Evolutionary conservation across 1,140 invertebrate species (phyloP), one percentile per base, ranked within the genome.

Genomic region (Drosophila hydei): DNA sequence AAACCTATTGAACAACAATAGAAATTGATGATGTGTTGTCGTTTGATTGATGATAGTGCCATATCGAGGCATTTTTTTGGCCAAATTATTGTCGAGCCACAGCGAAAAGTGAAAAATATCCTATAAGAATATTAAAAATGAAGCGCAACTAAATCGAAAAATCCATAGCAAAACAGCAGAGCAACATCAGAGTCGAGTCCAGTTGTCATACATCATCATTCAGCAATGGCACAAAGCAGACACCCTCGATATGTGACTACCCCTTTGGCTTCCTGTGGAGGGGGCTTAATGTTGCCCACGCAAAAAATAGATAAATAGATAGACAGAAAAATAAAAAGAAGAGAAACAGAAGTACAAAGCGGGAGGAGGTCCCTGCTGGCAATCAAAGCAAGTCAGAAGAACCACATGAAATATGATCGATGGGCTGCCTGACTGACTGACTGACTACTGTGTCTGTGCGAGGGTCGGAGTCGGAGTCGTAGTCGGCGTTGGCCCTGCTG

Each of bases 21-120:
- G 83, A 88, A 79, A 83, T 81, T 83, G 83, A 87, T 87, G 83
- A 87, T 88, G 75, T 88, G 83, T 78, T 83, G 83, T 88, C 83
- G 81, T 74, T 85, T 76, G 83, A 88, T 88, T 83, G 83, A 87
- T 83, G 81, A 56, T 43, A 42, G 21, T 8, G 71, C 1, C 72
- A 74, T 68, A 43, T 68, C 25, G 33, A 56, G 23, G 9, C 8
- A 11, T 14, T 52, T 55, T 77, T 75, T 58, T 63, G 58, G 50
- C 54, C 40, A 71, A 83, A 83, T 61, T 62, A 51, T 70, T 62
- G 52, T 25, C 60, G 58, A 55, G 64, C 71, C 71, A n/a, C 63
- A 61, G 48, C 19, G 14, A 59, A 73, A 71, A 54, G 27, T 77
- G 23, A 75, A 48, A 78, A 58, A 78, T 68, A 75, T 75, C 64